Conservation (phyloP, 2,888 invertebrate species). For the Cancer borealis region DNA sequence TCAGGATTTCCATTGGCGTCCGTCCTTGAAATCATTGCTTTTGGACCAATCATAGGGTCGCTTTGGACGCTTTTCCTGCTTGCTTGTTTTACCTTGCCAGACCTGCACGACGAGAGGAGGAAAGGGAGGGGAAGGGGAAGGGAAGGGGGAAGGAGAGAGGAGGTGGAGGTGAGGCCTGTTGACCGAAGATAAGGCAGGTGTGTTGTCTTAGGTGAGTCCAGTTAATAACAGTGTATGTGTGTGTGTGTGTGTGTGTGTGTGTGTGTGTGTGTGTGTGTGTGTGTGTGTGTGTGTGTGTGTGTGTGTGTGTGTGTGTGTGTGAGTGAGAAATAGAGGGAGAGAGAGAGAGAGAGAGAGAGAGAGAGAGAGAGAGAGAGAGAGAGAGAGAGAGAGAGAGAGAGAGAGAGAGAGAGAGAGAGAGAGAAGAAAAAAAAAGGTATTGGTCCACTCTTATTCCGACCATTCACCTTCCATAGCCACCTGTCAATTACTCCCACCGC, state of each 20-base stretch:
- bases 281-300: background rate
- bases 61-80: background rate
- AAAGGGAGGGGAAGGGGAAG: constrained; percentile 26
- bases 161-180: constrained; percentile 17
- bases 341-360: constrained; percentile 35
- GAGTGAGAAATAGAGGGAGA: background rate
- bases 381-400: constrained; percentile 33
- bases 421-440: background rate
- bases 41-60: background rate
- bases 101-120: background rate
- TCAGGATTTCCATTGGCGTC: too few relatives aligned
- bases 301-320: too few relatives aligned
- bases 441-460: too few relatives aligned
- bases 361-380: background rate
- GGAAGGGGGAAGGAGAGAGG: constrained; percentile 8
- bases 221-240: background rate
- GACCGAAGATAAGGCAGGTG: constrained; percentile 41
- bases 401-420: constrained; percentile 37
- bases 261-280: constrained; percentile 9
- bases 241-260: constrained; percentile 29
- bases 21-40: background rate
- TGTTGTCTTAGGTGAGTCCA: constrained; percentile 24
- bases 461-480: background rate
- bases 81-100: constrained; percentile 8
- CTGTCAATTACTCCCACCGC: too few relatives aligned